Base-by-base conservation (phyloP, 1,140 invertebrate species). In the Papilio dardanus region DNA sequence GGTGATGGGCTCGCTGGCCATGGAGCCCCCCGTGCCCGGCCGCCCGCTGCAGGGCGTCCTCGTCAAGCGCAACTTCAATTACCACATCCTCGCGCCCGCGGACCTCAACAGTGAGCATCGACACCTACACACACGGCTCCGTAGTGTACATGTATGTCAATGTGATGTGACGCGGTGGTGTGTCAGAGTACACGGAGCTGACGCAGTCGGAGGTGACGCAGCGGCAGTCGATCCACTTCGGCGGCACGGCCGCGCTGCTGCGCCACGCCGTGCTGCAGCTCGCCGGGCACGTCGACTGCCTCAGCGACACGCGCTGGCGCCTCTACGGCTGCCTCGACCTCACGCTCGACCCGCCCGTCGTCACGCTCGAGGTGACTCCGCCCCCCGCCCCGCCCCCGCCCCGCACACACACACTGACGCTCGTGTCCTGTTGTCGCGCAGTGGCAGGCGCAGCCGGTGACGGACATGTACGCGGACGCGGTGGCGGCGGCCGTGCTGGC, bases 401-500 rank as follows among this genome's bases (percentile, higher is more conserved):
- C 40, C 10, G 12, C 10, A 40, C 37, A 40, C 37, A 40, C 37
- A 40, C 37, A 14, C 37, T 14, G 33, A 35, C 35, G 7, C 16
- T n/a, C 16, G 21, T 74, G 77, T 74, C 58, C n/a, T 78, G 75
- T 83, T n/a, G n/a, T n/a, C 24, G 88, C 94, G 50, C 92, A 98
- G 95, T 99, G 99, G 99, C 94, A 96, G 19, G 97, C 98, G 19
- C 98, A 97, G 87, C 98, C 99, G 12, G 96, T 99, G 21, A 97
- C 98, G 86, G 99, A 99, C 91, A 99, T 99, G 98, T 99, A 98
- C 93, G 98, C 99, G 1, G 99, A 99, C 94, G 97, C 98, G 21
- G 96, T 99, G 14, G 94, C 99, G 37, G 97, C 97, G 10, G 97
- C 96, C 54, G 94, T 98, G 37, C 94, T 98, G 77, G 96, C 97